Percentiles rank a stretch among this genome's conserved stretches.
Evolutionary conservation across 1,140 invertebrate genomes (phyloP).

Genomic region (Drosophila burlai): DNA sequence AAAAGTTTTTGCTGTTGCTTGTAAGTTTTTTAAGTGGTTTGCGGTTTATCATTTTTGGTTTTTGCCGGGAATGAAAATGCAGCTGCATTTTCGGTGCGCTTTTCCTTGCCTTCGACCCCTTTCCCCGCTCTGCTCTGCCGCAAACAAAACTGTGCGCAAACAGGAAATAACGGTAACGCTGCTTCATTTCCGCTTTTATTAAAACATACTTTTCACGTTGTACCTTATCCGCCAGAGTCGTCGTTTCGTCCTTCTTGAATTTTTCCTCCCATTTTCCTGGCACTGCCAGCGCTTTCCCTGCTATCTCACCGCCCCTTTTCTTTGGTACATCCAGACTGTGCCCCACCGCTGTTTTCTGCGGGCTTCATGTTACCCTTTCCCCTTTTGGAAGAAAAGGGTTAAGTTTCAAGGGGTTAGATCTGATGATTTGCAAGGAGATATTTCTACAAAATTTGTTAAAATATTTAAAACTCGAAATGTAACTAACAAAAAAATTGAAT

Average conservation of each 20-base stretch:
- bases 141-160: slow-evolving; percentile 78
- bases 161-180: slow-evolving; percentile 83
- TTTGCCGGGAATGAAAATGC: slow-evolving; percentile 61
- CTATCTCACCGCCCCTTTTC: background rate
- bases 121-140: slow-evolving; percentile 12
- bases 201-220: slow-evolving; percentile 82
- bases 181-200: slow-evolving; percentile 84
- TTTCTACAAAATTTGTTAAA: background rate
- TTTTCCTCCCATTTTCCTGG: slow-evolving; percentile 2
- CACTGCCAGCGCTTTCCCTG: background rate
- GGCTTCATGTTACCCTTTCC: slow-evolving; percentile 33
- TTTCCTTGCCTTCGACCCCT: background rate
- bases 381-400: background rate
- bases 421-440: slow-evolving; percentile 2
- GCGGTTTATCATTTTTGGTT: slow-evolving; percentile 69
- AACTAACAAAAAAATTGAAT: background rate
- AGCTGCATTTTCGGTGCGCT: slow-evolving; percentile 47
- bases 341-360: slow-evolving; percentile 42
- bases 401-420: background rate
- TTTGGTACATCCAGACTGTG: slow-evolving; percentile 16
- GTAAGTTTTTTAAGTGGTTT: slow-evolving; percentile 78
- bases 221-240: slow-evolving; percentile 68
- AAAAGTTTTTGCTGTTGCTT: slow-evolving; percentile 58
- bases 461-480: background rate
- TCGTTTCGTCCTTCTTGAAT: slow-evolving; percentile 28